A percentile compares a stretch with the other conserved stretches of the same genome.
Conservation (phyloP, 1,140 invertebrate species). For the Drosophila sp. region DNA sequence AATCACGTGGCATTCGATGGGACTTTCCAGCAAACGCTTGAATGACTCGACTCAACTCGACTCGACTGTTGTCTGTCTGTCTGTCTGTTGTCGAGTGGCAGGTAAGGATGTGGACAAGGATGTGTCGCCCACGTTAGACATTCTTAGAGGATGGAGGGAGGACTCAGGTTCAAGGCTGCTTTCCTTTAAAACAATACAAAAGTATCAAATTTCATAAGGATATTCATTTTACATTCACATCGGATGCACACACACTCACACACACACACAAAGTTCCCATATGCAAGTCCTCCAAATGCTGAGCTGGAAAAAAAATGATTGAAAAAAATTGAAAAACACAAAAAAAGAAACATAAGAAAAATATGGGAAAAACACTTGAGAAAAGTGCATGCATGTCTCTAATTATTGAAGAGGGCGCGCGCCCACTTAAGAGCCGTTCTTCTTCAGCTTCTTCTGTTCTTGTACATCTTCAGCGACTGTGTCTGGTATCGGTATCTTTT, state of each 20-base stretch:
- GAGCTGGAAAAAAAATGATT: slow-evolving; percentile 37
- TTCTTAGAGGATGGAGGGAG: slow-evolving; percentile 44
- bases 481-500: slow-evolving; percentile 18
- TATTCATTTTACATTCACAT: slow-evolving; percentile 33
- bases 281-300: slow-evolving; percentile 48
- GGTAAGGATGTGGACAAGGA: slow-evolving; percentile 33
- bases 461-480: background rate
- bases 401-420: slow-evolving; percentile 68
- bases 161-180: slow-evolving; percentile 42
- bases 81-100: slow-evolving; percentile 37
- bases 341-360: background rate
- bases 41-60: background rate
- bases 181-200: slow-evolving; percentile 61
- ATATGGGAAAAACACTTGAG: slow-evolving; percentile 55
- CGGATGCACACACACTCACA: slow-evolving; percentile 47
- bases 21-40: background rate
- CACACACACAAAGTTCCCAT: slow-evolving; percentile 41
- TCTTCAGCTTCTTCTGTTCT: background rate
- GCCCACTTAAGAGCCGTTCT: slow-evolving; percentile 59
- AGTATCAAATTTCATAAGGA: slow-evolving; percentile 79
- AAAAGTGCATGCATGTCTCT: slow-evolving; percentile 60
- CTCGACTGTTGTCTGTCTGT: too few relatives aligned
- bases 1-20: slow-evolving; percentile 46
- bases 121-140: slow-evolving; percentile 52
- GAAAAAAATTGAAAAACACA: slow-evolving; percentile 12